A percentile compares a stretch with the other conserved stretches of the same genome.
phyloP scores from a whole-genome alignment of 2,113 vertebrate species.

The Trichechus manatus region DNA sequence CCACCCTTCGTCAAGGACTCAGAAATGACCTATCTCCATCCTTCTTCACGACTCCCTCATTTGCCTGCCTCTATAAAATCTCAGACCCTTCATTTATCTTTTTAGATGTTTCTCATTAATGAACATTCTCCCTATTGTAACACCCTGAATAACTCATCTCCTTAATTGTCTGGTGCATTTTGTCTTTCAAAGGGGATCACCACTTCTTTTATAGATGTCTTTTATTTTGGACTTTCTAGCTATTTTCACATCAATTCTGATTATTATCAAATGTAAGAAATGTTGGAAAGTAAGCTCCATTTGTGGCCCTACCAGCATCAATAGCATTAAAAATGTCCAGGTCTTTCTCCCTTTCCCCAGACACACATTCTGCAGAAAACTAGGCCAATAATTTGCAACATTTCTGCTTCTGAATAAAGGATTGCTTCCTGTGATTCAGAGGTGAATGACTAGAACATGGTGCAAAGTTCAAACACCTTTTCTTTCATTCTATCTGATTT shows the following conservation, averaged over 20 bases:
- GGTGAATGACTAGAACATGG: background rate
- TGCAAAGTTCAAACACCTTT: constrained; percentile 20
- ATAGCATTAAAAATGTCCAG: background rate
- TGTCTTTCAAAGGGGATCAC: background rate
- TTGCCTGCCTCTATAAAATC: background rate
- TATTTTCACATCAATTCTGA: background rate
- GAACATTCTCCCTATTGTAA: too few species aligned
- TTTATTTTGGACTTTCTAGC: too few species aligned
- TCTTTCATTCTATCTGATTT: background rate
- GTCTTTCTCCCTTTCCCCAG: background rate
- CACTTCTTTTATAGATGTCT: background rate
- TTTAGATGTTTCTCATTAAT: too few species aligned
- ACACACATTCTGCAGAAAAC: background rate
- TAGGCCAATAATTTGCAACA: background rate
- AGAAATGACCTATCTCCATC: background rate
- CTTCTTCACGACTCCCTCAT: background rate
- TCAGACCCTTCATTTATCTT: background rate
- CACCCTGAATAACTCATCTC: too few species aligned
- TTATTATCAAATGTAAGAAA: background rate
- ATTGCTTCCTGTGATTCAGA: constrained; percentile 32
- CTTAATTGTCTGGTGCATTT: too few species aligned
- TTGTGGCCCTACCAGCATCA: background rate
- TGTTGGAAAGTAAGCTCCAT: background rate
- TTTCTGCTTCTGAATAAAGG: background rate
- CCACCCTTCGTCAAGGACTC: background rate